Conservation (phyloP, 2,888 invertebrate genomes). For the Sepioteuthis lessoniana region DNA sequence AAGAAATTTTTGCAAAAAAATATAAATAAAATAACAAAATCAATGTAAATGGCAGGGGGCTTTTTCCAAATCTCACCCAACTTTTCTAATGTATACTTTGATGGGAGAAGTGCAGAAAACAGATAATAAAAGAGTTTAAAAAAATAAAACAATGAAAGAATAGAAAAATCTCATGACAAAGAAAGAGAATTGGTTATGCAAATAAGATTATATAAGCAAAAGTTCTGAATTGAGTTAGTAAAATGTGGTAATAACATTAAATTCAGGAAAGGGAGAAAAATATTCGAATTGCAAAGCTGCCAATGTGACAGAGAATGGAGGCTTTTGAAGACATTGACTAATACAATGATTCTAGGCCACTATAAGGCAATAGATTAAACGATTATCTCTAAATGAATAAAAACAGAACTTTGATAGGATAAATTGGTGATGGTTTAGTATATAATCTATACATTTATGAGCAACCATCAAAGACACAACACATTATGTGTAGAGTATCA, state of each 20-base stretch:
- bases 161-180: neutral
- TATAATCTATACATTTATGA: no score
- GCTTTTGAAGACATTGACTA: neutral
- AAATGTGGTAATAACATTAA: neutral
- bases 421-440: neutral
- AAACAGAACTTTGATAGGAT: neutral
- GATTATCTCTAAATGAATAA: neutral
- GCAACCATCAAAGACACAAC: neutral
- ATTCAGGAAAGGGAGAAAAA: neutral
- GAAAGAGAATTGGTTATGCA: neutral
- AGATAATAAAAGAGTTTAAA: no score
- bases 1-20: no score
- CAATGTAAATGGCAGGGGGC: no score
- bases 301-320: neutral
- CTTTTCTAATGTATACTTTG: neutral
- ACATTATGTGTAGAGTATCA: neutral
- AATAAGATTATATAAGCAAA: neutral
- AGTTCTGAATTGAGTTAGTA: neutral
- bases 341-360: neutral
- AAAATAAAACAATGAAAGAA: neutral
- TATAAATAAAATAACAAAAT: no score
- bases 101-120: conserved; percentile 4
- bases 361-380: neutral
- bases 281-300: neutral
- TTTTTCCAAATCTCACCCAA: no score